Percentiles rank a stretch among this genome's conserved stretches.
phyloP scores from a whole-genome alignment of 2,797 vertebrate species.

The Podarcis lilfordi region DNA sequence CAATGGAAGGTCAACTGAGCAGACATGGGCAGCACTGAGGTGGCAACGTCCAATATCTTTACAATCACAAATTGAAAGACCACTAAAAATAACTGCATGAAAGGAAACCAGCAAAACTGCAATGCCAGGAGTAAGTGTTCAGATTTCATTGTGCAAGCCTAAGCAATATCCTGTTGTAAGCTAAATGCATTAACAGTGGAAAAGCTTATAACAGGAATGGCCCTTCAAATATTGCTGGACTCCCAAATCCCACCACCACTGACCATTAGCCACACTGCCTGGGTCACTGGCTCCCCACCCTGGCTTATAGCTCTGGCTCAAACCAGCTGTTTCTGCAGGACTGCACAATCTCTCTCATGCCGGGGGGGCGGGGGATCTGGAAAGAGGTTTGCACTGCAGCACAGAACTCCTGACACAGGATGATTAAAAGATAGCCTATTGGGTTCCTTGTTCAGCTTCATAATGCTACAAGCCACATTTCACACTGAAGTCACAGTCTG shows the following conservation, averaged over 20 bases:
- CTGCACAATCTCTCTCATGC: not conserved
- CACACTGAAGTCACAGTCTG: not conserved
- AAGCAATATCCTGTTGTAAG: constrained; percentile 2
- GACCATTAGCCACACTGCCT: no score
- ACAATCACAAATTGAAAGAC: not conserved
- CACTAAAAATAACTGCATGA: not conserved
- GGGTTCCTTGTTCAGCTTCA: no score
- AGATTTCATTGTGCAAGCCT: not conserved
- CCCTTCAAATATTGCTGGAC: no score
- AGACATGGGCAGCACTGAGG: fast-evolving
- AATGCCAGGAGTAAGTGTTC: not conserved
- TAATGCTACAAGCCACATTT: not conserved
- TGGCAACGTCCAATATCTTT: not conserved
- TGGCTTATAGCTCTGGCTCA: not conserved
- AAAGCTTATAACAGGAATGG: no score
- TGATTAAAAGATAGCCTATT: not conserved
- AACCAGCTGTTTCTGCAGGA: not conserved
- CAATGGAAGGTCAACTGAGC: constrained; percentile 6
- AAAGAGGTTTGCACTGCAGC: not conserved
- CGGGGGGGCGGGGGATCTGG: no score
- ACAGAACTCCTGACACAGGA: not conserved
- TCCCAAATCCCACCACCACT: no score
- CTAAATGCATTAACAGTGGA: not conserved
- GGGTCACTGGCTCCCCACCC: no score
- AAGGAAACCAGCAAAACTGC: not conserved